phyloP scores from a whole-genome alignment of 2,113 vertebrate species.

The Echinops telfairi region DNA sequence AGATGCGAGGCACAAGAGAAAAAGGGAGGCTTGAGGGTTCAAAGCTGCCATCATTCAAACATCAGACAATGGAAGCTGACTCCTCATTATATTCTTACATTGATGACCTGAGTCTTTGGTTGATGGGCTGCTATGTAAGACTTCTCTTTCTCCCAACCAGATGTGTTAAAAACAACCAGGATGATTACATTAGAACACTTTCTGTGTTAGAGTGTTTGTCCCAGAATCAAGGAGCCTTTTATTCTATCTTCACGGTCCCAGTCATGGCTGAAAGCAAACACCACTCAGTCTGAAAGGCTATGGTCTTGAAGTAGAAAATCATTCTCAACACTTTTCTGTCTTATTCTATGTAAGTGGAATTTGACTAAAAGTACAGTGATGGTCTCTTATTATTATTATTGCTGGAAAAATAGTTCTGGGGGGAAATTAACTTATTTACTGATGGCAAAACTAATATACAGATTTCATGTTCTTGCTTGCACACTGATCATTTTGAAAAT shows the following conservation, averaged over 20 bases:
- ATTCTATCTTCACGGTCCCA: neutral
- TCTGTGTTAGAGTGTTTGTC: conserved; percentile 29
- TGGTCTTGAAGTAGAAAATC: neutral
- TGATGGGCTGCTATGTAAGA: neutral
- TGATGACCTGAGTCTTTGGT: neutral
- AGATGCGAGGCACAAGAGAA: neutral
- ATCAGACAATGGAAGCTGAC: neutral
- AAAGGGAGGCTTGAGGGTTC: neutral
- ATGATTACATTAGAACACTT: neutral
- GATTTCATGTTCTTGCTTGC: neutral
- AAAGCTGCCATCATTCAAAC: neutral
- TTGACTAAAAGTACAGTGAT: neutral
- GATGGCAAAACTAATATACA: neutral
- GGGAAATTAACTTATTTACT: neutral
- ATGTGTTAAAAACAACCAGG: neutral
- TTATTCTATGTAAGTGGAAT: neutral
- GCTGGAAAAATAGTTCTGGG: conserved; percentile 19
- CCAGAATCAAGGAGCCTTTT: neutral
- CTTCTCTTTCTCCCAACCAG: neutral
- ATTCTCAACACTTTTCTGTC: neutral
- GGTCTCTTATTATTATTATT: neutral
- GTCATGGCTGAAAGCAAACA: conserved; percentile 7
- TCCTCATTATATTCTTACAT: neutral
- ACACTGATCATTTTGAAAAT: neutral
- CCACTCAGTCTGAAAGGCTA: neutral